Percentiles rank a stretch among this genome's conserved stretches.
Conservation (phyloP, 2,113 vertebrate genomes). For the Apaloderma vittatum region DNA sequence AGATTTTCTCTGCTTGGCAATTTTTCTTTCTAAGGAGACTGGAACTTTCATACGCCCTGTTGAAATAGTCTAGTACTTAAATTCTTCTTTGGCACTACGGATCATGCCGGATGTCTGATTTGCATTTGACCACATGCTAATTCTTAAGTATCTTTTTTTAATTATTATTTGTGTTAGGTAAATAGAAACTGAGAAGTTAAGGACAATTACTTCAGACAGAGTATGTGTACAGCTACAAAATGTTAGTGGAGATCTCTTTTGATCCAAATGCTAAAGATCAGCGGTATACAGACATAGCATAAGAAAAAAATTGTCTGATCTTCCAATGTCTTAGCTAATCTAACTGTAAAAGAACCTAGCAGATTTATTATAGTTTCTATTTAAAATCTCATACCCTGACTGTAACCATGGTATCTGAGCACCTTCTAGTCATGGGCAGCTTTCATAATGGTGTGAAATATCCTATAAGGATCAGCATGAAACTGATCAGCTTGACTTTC, state of each 20-base stretch:
- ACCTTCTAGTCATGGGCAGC: not conserved
- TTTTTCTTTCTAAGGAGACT: not conserved
- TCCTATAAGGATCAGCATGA: not conserved
- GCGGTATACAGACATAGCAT: not conserved
- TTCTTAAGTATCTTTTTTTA: not conserved
- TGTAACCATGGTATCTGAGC: not conserved
- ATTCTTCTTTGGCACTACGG: not conserved
- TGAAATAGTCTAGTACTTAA: not conserved
- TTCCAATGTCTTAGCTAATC: not conserved
- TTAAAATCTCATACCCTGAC: not conserved
- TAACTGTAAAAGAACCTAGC: not conserved
- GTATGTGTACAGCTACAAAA: not conserved
- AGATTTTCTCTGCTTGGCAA: not conserved
- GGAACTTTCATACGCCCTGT: not conserved
- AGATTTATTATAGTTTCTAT: not conserved
- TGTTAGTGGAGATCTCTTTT: not conserved
- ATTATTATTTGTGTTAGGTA: too few species aligned
- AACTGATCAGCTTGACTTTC: not conserved
- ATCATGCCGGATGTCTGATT: not conserved
- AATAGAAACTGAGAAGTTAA: not conserved
- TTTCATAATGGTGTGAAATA: not conserved
- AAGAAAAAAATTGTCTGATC: not conserved
- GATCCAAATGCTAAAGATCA: not conserved
- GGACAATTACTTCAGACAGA: not conserved
- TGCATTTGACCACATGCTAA: not conserved